phyloP scores from a whole-genome alignment of 2,797 vertebrate genomes.

The Hapalemur alaotrensis region DNA sequence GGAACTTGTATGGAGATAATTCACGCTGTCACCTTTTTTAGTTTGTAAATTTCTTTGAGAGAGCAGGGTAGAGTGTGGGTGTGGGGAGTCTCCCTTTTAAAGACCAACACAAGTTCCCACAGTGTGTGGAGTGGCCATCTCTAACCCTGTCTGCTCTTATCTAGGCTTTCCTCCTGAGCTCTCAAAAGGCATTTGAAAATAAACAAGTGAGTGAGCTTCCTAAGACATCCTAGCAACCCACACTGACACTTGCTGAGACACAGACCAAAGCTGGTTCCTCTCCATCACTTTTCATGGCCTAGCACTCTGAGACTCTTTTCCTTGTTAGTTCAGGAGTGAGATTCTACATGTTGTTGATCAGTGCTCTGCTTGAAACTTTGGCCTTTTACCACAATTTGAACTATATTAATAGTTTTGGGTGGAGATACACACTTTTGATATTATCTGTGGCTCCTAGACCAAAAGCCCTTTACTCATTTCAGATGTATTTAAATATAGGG shows the following conservation, averaged over 20 bases:
- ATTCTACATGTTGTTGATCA: background rate
- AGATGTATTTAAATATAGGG: conserved; percentile 19
- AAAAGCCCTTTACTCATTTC: background rate
- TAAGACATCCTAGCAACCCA: background rate
- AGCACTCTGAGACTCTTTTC: background rate
- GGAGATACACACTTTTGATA: background rate
- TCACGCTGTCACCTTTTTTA: background rate
- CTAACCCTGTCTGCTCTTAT: conserved; percentile 2
- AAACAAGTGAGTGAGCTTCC: conserved; percentile 55
- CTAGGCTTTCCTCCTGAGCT: background rate
- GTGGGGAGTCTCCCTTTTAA: background rate
- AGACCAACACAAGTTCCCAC: background rate
- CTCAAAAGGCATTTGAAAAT: conserved; percentile 61
- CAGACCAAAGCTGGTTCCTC: background rate
- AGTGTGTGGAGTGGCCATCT: background rate
- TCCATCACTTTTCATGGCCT: background rate
- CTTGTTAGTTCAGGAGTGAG: conserved; percentile 27
- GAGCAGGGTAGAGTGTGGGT: background rate
- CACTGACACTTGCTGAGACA: background rate
- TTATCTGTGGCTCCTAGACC: background rate
- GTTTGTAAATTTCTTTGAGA: background rate
- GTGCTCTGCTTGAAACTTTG: background rate
- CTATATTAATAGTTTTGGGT: background rate
- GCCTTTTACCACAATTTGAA: background rate
- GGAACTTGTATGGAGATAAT: background rate